phyloP scores from a whole-genome alignment of 2,888 invertebrate species.

The Cheilosia impressa region DNA sequence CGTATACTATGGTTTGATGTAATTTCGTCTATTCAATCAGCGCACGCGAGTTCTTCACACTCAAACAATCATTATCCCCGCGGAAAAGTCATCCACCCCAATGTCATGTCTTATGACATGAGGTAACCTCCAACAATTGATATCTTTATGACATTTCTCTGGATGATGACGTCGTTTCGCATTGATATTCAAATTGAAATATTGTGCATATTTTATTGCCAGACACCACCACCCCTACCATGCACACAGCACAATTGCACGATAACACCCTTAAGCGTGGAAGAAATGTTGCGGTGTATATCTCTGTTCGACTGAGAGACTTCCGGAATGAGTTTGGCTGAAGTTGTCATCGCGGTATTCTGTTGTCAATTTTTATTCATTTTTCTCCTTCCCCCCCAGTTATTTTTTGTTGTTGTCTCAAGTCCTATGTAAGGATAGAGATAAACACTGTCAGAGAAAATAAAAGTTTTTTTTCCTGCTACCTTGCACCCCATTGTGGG shows the following conservation, averaged over 20 bases:
- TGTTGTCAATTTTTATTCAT: conserved; percentile 37
- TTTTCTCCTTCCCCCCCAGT: not conserved
- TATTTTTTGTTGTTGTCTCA: conserved; percentile 27
- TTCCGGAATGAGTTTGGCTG: conserved; percentile 70
- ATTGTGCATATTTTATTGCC: conserved; percentile 75
- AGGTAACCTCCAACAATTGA: conserved; percentile 67
- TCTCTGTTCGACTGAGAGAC: conserved; percentile 17
- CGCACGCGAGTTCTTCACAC: conserved; percentile 26
- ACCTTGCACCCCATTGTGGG: conserved; percentile 51
- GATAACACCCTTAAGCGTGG: conserved; percentile 67
- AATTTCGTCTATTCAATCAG: conserved; percentile 47
- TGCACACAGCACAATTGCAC: conserved; percentile 44
- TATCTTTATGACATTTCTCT: conserved; percentile 72
- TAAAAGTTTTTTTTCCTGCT: conserved; percentile 12
- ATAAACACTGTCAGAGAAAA: conserved; percentile 65
- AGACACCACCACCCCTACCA: not conserved
- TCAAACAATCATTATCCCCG: conserved; percentile 58
- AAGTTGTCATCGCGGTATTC: conserved; percentile 71
- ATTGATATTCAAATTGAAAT: conserved; percentile 75
- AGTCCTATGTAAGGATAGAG: conserved; percentile 54
- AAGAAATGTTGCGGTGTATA: conserved; percentile 1
- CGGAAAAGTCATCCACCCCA: conserved; percentile 25
- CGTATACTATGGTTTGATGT: conserved; percentile 9
- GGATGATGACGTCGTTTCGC: conserved; percentile 74
- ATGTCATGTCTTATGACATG: conserved; percentile 4